Conservation (phyloP, 1,140 invertebrate species). For the Neodiprion pinetum region DNA sequence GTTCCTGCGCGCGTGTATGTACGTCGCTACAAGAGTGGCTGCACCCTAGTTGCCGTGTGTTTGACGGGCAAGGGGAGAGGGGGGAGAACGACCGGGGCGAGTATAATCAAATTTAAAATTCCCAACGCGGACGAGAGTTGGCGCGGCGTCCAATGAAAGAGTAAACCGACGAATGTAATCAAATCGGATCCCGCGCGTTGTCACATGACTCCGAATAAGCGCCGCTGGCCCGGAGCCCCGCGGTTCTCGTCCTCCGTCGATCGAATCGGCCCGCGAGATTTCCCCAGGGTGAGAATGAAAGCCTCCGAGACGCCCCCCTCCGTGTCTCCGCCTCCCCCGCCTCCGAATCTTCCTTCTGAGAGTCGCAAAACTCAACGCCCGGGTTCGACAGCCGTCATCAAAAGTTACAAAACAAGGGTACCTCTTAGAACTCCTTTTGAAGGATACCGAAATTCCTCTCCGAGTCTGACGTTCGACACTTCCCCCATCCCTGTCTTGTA, state of each 20-base stretch:
- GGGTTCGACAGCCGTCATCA: neutral
- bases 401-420: neutral
- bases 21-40: too few relatives aligned
- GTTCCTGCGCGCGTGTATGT: too few relatives aligned
- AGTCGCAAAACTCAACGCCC: neutral
- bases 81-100: slow-evolving; percentile 27
- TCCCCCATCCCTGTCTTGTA: too few relatives aligned
- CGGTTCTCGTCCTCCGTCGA: neutral
- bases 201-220: slow-evolving; percentile 58
- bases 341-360: neutral
- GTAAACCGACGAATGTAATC: slow-evolving; percentile 53
- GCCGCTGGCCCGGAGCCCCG: slow-evolving; percentile 27
- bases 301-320: neutral
- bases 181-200: slow-evolving; percentile 48
- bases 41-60: too few relatives aligned
- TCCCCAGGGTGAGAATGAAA: slow-evolving; percentile 43
- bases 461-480: too few relatives aligned
- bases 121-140: slow-evolving; percentile 48
- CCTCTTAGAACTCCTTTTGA: too few relatives aligned
- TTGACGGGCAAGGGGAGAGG: slow-evolving; percentile 11
- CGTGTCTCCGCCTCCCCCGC: neutral
- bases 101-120: slow-evolving; percentile 57
- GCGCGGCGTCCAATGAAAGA: slow-evolving; percentile 50
- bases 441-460: too few relatives aligned
- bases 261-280: slow-evolving; percentile 40